Percentiles rank a stretch among this genome's conserved stretches.
phyloP scores from a whole-genome alignment of 2,797 vertebrate genomes.

The Knipowitschia caucasica region DNA sequence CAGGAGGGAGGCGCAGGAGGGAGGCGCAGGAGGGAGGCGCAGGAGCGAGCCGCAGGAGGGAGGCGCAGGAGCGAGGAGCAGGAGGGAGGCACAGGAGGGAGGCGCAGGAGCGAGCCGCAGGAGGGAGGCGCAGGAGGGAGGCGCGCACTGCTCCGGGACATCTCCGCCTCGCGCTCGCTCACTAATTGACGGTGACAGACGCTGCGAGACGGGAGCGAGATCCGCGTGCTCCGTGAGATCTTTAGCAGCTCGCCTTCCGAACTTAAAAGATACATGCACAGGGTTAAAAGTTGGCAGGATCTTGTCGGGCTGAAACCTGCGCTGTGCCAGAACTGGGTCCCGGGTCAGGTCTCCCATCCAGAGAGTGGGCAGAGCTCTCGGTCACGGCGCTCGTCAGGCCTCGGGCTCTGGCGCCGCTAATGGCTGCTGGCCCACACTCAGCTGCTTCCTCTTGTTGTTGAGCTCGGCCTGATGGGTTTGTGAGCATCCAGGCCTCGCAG shows the following conservation, averaged over 20 bases:
- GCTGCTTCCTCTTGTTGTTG: constrained; percentile 36
- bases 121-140: constrained; percentile 30
- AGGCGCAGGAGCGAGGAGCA: constrained; percentile 43
- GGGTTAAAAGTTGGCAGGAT: constrained; percentile 68
- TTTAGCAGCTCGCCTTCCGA: constrained; percentile 59
- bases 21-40: constrained; percentile 33
- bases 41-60: constrained; percentile 19
- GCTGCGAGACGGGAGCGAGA: constrained; percentile 56
- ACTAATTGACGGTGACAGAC: constrained; percentile 66
- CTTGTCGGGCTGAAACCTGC: constrained; percentile 51
- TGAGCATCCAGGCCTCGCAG: constrained; percentile 48
- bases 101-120: constrained; percentile 19
- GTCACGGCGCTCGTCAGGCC: constrained; percentile 67
- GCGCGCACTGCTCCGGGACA: constrained; percentile 62
- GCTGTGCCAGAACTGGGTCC: constrained; percentile 69
- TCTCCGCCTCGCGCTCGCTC: constrained; percentile 35
- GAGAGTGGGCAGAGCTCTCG: constrained; percentile 67
- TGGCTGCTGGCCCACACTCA: constrained; percentile 56
- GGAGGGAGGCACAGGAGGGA: constrained; percentile 34
- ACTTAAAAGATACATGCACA: constrained; percentile 58
- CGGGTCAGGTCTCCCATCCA: constrained; percentile 66
- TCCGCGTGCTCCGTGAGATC: constrained; percentile 59
- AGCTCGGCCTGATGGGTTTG: constrained; percentile 32
- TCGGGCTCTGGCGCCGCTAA: constrained; percentile 64
- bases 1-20: constrained; percentile 50